Conservation (phyloP, 2,888 invertebrate species). For the Apodemia duryi region DNA sequence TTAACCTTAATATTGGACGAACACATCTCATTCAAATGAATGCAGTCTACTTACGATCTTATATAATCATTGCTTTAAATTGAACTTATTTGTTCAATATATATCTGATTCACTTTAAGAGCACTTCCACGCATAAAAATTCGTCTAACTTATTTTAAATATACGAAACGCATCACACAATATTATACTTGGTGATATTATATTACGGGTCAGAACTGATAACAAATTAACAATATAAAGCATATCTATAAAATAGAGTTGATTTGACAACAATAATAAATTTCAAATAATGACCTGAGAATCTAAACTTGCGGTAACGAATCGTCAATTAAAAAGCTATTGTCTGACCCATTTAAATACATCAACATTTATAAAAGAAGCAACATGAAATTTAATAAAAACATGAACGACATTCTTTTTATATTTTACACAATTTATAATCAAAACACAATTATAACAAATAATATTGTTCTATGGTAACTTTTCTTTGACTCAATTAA, state of each 20-base stretch:
- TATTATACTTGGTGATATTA: neutral
- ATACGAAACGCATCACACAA: neutral
- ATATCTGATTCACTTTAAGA: constrained; percentile 58
- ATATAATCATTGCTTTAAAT: constrained; percentile 66
- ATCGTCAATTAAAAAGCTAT: neutral
- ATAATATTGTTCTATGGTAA: constrained; percentile 16
- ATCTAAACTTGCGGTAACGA: neutral
- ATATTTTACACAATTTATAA: neutral
- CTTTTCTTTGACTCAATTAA: constrained; percentile 35
- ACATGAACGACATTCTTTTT: neutral
- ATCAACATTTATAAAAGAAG: neutral
- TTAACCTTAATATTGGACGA: constrained; percentile 72
- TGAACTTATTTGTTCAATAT: constrained; percentile 43
- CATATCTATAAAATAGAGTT: neutral
- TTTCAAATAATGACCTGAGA: neutral
- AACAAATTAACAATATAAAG: neutral
- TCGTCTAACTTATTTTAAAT: constrained; percentile 45
- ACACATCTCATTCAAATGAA: constrained; percentile 76
- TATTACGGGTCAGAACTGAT: neutral
- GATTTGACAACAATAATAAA: neutral
- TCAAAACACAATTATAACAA: constrained; percentile 14
- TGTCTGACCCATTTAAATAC: neutral
- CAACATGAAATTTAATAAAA: neutral
- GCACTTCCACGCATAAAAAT: constrained; percentile 50
- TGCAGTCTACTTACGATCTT: constrained; percentile 72